These are phyloP conservation scores for Drosophila chauvacae DNA, from an alignment of 1,140 invertebrate genomes.

Conservation along the genomic window DNA sequence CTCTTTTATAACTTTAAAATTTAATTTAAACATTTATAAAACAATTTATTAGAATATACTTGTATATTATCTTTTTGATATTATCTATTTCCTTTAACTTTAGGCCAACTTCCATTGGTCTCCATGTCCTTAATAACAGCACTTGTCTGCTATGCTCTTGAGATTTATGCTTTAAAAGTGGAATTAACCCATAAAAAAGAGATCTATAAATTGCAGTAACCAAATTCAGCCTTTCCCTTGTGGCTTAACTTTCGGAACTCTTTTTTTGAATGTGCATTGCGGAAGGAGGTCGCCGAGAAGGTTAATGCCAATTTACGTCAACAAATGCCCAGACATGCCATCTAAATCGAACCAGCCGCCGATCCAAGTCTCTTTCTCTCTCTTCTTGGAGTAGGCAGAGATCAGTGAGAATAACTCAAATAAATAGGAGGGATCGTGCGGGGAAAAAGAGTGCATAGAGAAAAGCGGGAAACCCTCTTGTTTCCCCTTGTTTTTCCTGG, in stretches of 20 bases:
- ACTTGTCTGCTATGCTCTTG: slow-evolving; percentile 1
- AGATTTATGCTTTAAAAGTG: slow-evolving; percentile 28
- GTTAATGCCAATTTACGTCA: slow-evolving; percentile 79
- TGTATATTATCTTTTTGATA: neutral
- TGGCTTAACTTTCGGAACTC: slow-evolving; percentile 10
- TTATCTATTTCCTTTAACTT: neutral
- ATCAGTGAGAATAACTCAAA: slow-evolving; percentile 77
- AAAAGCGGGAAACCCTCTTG: slow-evolving; percentile 19
- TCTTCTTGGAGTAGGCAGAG: slow-evolving; percentile 1
- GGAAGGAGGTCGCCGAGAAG: slow-evolving; percentile 70
- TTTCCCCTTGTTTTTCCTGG: neutral
- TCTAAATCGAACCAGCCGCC: slow-evolving; percentile 47
- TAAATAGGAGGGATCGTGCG: slow-evolving; percentile 62
- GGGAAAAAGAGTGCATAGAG: slow-evolving; percentile 38
- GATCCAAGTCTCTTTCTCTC: slow-evolving; percentile 24
- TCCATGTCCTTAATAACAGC: neutral
- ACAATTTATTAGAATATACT: neutral
- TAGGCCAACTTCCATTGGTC: too few relatives aligned
- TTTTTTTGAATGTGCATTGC: slow-evolving; percentile 24
- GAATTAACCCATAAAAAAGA: slow-evolving; percentile 32
- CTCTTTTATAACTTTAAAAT: neutral
- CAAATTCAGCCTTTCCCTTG: slow-evolving; percentile 41
- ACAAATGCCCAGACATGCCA: slow-evolving; percentile 63
- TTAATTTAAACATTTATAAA: neutral
- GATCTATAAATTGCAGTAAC: slow-evolving; percentile 41